These are phyloP conservation scores for Xestia rhomboidea DNA, from an alignment of 2,888 invertebrate species.

Conservation along the genomic window DNA sequence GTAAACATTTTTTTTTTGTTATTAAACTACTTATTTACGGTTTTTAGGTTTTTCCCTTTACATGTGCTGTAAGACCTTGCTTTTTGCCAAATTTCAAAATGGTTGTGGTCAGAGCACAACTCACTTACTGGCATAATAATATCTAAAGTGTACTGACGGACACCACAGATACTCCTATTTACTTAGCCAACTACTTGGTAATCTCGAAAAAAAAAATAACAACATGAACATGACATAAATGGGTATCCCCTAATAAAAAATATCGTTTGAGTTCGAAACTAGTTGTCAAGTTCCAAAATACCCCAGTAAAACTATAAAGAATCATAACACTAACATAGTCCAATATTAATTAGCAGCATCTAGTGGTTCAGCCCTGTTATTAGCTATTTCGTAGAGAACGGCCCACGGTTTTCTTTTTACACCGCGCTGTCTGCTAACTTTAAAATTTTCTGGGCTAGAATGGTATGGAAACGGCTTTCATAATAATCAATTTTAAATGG, in stretches of 20 bases:
- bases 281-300: not conserved
- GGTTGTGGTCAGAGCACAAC: no score
- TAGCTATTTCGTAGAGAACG: slow-evolving; percentile 63
- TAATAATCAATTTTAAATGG: not conserved
- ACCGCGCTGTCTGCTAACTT: slow-evolving; percentile 65
- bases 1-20: no score
- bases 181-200: no score
- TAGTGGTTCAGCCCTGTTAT: slow-evolving; percentile 61
- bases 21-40: no score
- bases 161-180: no score
- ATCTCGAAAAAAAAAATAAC: no score
- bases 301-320: not conserved
- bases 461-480: slow-evolving; percentile 51
- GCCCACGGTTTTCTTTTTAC: slow-evolving; percentile 67
- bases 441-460: slow-evolving; percentile 50
- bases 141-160: no score
- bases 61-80: no score
- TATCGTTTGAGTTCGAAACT: not conserved
- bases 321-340: slow-evolving; percentile 11
- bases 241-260: not conserved
- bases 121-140: no score
- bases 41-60: no score
- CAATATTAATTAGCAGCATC: slow-evolving; percentile 65
- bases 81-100: no score
- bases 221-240: no score